These are phyloP conservation scores for Glandiceps talaboti DNA, from an alignment of 53 echinoderm and acorn worm species.

Conservation along the genomic window DNA sequence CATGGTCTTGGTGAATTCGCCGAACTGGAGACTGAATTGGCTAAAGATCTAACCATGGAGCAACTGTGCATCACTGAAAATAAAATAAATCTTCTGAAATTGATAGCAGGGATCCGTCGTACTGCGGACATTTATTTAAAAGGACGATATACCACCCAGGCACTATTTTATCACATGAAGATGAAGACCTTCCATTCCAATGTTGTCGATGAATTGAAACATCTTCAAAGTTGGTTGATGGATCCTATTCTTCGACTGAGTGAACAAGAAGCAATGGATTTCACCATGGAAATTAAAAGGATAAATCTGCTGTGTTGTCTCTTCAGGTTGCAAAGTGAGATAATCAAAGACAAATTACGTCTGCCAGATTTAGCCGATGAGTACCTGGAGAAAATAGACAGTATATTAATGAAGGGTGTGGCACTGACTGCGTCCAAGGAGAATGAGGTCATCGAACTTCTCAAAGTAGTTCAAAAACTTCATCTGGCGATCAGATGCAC, in stretches of 20 bases:
- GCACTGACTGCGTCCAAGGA: constrained; percentile 2
- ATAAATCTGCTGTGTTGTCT: constrained; percentile 12
- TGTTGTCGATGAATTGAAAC: constrained; percentile 6
- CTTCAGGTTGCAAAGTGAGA: not conserved
- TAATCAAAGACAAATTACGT: not conserved
- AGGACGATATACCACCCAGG: too few relatives aligned
- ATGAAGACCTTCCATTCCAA: not conserved
- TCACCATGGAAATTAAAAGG: constrained; percentile 32
- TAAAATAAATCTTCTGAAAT: too few relatives aligned
- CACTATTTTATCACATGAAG: too few relatives aligned
- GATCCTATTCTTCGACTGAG: constrained; percentile 19
- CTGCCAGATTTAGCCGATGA: not conserved
- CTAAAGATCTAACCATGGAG: not conserved
- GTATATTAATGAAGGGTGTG: constrained; percentile 11
- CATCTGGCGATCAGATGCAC: constrained; percentile 11
- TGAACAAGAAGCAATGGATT: constrained; percentile 36
- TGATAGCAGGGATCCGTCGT: not conserved
- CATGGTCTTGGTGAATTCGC: not conserved
- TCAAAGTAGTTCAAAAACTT: constrained; percentile 4
- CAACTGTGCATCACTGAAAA: not conserved
- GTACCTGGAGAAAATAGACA: not conserved
- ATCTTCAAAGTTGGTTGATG: constrained; percentile 16
- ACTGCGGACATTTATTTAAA: not conserved
- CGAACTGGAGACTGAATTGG: not conserved
- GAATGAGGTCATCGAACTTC: not conserved